Evolutionary conservation across 2,797 vertebrate species (phyloP), one percentile per base, ranked within the genome.

Genomic region (Myotis daubentonii): DNA sequence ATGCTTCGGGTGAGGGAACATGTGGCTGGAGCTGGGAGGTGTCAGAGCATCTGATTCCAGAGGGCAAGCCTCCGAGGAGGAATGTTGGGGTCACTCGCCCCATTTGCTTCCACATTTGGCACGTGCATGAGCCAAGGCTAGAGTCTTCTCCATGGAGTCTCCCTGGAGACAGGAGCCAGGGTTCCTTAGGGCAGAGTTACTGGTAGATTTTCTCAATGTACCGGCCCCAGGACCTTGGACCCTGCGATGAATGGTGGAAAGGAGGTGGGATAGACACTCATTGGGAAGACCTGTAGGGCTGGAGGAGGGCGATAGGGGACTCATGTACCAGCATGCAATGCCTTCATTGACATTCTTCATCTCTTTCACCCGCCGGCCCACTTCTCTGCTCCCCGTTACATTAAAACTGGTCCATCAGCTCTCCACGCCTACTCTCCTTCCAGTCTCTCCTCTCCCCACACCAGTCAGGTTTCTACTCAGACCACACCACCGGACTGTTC

Each of bases 301-400:
- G 28, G 53, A 51, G 53, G 55, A 74, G 19, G 47, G 17, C 1
- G 25, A 0, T 6, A 6, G 25, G 13, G 0, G 41, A 36, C 25
- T n/a, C 23, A 0, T 16, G 30, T 6, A 25, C 1, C 8, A 3
- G n/a, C 22, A 10, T 22, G 8, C 12, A 6, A 2, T 0, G 0
- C 11, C 60, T 49, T 53, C n/a, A 11, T 3, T 8, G 33, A 51
- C 81, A 8, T 1, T 11, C 44, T 51, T 47, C 49, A 5, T 6
- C 16, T 51, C 16, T 65, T 19, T 33, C 38, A 1, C 28, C 16
- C 28, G 6, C 0, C 0, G 0, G 1, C 16, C 36, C 0, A 0
- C 11, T 12, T 13, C 30, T 66, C 65, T 22, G 55, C 70, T 51
- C 79, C 11, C 33, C 1, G 0, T 6, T 30, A 8, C 15, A 11